phyloP scores from a whole-genome alignment of 2,113 vertebrate genomes.

The Geococcyx californianus region DNA sequence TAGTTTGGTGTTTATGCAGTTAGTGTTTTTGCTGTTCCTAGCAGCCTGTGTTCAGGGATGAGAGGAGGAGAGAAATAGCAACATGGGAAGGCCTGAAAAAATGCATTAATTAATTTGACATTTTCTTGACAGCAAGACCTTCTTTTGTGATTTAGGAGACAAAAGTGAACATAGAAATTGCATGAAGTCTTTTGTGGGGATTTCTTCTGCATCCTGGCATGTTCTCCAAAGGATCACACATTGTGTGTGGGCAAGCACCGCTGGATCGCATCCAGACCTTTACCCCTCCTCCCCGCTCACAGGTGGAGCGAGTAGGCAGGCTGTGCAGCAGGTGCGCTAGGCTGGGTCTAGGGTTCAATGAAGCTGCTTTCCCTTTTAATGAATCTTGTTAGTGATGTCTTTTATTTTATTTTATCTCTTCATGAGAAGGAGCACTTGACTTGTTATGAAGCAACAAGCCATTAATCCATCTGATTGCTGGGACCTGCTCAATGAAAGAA shows the following conservation, averaged over 20 bases:
- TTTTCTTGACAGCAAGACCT: constrained; percentile 45
- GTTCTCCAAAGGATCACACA: background rate
- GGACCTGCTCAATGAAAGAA: constrained; percentile 7
- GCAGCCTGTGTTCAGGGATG: background rate
- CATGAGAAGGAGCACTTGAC: constrained; percentile 3
- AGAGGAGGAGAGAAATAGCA: background rate
- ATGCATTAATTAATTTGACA: background rate
- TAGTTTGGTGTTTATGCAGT: background rate
- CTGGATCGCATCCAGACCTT: constrained; percentile 13
- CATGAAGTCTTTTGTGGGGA: background rate
- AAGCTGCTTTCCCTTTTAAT: constrained; percentile 44
- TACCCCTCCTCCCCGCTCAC: background rate
- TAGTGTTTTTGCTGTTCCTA: background rate
- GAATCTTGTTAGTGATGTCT: constrained; percentile 35
- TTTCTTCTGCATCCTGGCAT: background rate
- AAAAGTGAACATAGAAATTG: background rate
- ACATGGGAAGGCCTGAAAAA: background rate
- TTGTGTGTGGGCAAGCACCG: background rate
- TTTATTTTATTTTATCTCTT: constrained; percentile 62
- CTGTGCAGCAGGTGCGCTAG: background rate
- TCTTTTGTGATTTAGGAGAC: constrained; percentile 18
- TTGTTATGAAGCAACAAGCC: constrained; percentile 45
- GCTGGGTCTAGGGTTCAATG: background rate
- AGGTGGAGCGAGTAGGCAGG: constrained; percentile 48
- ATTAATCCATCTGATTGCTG: constrained; percentile 50